Conservation (phyloP, 2,888 invertebrate species). For the Tetragonisca angustula region DNA sequence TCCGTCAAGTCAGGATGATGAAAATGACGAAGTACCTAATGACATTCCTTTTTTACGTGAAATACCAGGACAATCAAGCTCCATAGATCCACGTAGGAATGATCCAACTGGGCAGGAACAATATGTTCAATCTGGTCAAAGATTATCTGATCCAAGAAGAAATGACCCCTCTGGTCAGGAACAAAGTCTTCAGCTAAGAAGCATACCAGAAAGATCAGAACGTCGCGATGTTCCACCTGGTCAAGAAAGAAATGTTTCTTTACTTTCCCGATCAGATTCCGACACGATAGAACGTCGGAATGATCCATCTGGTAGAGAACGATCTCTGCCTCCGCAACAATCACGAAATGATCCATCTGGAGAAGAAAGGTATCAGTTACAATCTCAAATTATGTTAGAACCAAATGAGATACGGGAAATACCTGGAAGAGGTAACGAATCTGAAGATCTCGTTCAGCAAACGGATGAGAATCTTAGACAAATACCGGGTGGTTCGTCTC, state of each 20-base stretch:
- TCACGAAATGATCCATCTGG: conserved; percentile 82
- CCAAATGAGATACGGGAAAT: conserved; percentile 77
- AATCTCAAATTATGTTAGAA: conserved; percentile 72
- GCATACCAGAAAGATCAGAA: conserved; percentile 73
- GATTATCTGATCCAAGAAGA: conserved; percentile 78
- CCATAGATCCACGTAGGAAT: conserved; percentile 80
- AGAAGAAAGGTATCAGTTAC: conserved; percentile 75
- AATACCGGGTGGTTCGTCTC: conserved; percentile 81
- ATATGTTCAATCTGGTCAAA: conserved; percentile 72
- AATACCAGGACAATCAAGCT: conserved; percentile 82
- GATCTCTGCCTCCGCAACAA: conserved; percentile 78
- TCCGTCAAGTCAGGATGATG: conserved; percentile 81
- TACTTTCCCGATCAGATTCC: conserved; percentile 69
- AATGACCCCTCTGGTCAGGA: conserved; percentile 82
- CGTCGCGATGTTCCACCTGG: conserved; percentile 77
- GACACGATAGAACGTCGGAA: conserved; percentile 80
- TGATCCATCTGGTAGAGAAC: conserved; percentile 81
- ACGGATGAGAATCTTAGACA: conserved; percentile 76
- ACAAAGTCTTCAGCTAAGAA: conserved; percentile 66
- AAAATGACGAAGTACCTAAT: conserved; percentile 82
- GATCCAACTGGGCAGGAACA: conserved; percentile 83
- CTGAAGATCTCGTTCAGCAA: conserved; percentile 72
- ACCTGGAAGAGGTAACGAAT: conserved; percentile 78
- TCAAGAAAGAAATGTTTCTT: conserved; percentile 72
- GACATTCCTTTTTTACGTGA: conserved; percentile 82